Evolutionary conservation across 2,797 vertebrate genomes (phyloP).

Genomic region (Gymnoscopelus microlampas): DNA sequence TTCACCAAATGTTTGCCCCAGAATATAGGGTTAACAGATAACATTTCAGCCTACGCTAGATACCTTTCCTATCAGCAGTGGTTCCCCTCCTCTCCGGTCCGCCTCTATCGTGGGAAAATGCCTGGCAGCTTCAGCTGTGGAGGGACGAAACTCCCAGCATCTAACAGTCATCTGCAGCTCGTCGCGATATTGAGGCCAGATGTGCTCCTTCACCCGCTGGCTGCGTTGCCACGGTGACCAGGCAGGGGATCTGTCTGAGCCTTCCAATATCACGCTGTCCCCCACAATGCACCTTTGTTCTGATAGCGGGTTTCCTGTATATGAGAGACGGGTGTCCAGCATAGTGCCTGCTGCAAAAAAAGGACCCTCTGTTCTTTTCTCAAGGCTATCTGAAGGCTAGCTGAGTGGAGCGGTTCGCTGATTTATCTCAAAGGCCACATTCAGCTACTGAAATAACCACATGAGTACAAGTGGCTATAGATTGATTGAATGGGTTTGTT

Average conservation of each 20-base stretch:
- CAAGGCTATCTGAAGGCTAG: neutral
- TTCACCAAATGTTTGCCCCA: too few species aligned
- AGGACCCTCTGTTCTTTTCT: constrained; percentile 46
- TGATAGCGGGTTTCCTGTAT: constrained; percentile 10
- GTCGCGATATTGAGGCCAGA: constrained; percentile 64
- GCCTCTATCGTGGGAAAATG: constrained; percentile 47
- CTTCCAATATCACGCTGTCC: constrained; percentile 39
- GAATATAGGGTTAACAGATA: too few species aligned
- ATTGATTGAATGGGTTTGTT: neutral
- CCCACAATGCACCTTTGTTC: constrained; percentile 65
- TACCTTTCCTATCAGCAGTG: neutral
- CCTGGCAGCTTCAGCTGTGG: constrained; percentile 14
- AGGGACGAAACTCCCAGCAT: constrained; percentile 1
- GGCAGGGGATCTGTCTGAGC: constrained; percentile 51
- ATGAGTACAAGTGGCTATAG: neutral
- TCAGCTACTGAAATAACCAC: neutral
- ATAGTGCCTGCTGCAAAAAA: constrained; percentile 10
- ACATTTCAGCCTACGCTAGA: neutral
- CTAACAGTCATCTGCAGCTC: neutral
- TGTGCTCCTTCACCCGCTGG: constrained; percentile 45
- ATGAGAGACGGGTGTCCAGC: constrained; percentile 24
- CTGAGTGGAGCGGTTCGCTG: constrained; percentile 17
- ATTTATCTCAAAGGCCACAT: constrained; percentile 5
- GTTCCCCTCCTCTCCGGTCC: neutral
- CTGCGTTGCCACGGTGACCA: constrained; percentile 23